phyloP scores from a whole-genome alignment of 2,888 invertebrate species.

The Endotricha flammealis region DNA sequence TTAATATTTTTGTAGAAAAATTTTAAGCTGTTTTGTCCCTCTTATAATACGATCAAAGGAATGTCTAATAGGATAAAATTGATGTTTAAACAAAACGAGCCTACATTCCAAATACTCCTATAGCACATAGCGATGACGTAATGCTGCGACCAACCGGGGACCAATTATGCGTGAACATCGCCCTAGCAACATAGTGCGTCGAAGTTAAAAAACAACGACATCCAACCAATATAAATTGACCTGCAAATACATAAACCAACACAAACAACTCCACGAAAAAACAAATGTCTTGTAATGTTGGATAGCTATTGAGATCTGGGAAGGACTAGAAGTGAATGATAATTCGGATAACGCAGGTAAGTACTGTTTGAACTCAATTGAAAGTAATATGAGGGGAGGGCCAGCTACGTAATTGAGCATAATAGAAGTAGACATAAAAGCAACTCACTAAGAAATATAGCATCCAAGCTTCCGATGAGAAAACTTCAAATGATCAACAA shows the following conservation, averaged over 20 bases:
- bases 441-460: neutral
- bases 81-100: slow-evolving; percentile 20
- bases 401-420: neutral
- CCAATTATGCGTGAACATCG: slow-evolving; percentile 49
- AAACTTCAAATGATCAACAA: neutral
- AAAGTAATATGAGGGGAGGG: neutral
- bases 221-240: slow-evolving; percentile 21
- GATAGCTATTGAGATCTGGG: neutral
- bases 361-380: neutral
- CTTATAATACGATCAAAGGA: no score
- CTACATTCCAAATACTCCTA: slow-evolving; percentile 44
- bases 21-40: no score
- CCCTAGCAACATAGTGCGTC: slow-evolving; percentile 63
- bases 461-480: neutral
- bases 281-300: neutral
- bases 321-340: slow-evolving; percentile 1
- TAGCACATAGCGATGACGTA: slow-evolving; percentile 54
- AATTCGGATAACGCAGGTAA: slow-evolving; percentile 1
- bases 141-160: slow-evolving; percentile 45
- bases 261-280: neutral
- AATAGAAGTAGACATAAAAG: neutral
- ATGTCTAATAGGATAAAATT: no score
- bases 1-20: no score
- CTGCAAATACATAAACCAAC: slow-evolving; percentile 11
- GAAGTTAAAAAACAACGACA: slow-evolving; percentile 13